These are phyloP conservation scores for Craterocephalus amniculus DNA, from an alignment of 2,797 vertebrate genomes.

Conservation along the genomic window DNA sequence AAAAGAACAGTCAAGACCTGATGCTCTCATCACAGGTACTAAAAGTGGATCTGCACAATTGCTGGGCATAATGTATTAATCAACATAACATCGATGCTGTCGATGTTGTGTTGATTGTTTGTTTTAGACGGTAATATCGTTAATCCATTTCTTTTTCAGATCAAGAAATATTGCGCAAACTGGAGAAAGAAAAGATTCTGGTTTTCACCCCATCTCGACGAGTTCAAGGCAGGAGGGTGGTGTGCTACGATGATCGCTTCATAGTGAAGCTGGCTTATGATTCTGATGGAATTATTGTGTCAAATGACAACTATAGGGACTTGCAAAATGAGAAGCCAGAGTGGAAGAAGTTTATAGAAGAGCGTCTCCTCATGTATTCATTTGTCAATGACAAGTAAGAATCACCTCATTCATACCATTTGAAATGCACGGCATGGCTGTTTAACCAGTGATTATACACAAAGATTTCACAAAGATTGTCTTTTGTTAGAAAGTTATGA, in stretches of 20 bases:
- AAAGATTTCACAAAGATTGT: background rate
- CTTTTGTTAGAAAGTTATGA: slow-evolving; percentile 12
- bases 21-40: slow-evolving; percentile 95
- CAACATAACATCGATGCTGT: background rate
- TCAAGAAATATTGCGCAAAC: slow-evolving; percentile 95
- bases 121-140: background rate
- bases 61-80: background rate
- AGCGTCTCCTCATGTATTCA: slow-evolving; percentile 98
- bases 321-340: slow-evolving; percentile 98
- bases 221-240: slow-evolving; percentile 96
- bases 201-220: slow-evolving; percentile 98
- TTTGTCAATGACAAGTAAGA: slow-evolving; percentile 99
- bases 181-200: slow-evolving; percentile 98
- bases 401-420: slow-evolving; percentile 11
- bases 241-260: slow-evolving; percentile 99
- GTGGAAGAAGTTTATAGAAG: slow-evolving; percentile 99
- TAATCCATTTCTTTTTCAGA: slow-evolving; percentile 78
- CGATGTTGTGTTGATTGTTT: too few relatives aligned
- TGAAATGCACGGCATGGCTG: slow-evolving; percentile 5
- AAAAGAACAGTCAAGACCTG: slow-evolving; percentile 97
- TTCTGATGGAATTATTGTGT: slow-evolving; percentile 99
- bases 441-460: background rate
- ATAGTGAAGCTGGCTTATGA: slow-evolving; percentile 98
- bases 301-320: slow-evolving; percentile 98
- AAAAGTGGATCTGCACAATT: background rate